These are phyloP conservation scores for Coelopa pilipes DNA, from an alignment of 2,888 invertebrate species.

Conservation along the genomic window DNA sequence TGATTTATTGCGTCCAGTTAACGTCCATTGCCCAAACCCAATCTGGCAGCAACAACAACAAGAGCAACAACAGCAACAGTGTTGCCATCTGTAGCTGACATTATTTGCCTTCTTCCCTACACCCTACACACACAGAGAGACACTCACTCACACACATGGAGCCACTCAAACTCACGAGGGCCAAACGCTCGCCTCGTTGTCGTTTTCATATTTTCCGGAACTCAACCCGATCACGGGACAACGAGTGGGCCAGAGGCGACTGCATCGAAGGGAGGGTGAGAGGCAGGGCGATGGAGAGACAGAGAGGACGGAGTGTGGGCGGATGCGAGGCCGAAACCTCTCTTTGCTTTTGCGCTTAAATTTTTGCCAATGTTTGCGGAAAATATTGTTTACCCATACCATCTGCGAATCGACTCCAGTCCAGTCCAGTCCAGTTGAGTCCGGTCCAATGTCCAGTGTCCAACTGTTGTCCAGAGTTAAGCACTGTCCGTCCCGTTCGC, in stretches of 20 bases:
- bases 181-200: too few relatives aligned
- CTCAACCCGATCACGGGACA: neutral
- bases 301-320: too few relatives aligned
- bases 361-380: conserved; percentile 53
- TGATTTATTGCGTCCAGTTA: conserved; percentile 37
- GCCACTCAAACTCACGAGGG: neutral
- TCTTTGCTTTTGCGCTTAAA: conserved; percentile 27
- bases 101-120: conserved; percentile 46
- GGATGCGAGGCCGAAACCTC: neutral
- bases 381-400: conserved; percentile 55
- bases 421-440: neutral
- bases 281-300: too few relatives aligned
- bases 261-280: neutral
- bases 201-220: neutral
- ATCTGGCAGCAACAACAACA: neutral
- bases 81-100: conserved; percentile 53
- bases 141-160: neutral
- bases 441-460: neutral
- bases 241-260: neutral
- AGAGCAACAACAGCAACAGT: conserved; percentile 24
- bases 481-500: neutral
- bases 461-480: conserved; percentile 19
- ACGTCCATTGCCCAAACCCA: conserved; percentile 22
- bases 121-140: too few relatives aligned
- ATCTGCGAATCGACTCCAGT: neutral